Evolutionary conservation across 2,113 vertebrate genomes (phyloP).

Genomic region (Phyllopteryx taeniolatus): DNA sequence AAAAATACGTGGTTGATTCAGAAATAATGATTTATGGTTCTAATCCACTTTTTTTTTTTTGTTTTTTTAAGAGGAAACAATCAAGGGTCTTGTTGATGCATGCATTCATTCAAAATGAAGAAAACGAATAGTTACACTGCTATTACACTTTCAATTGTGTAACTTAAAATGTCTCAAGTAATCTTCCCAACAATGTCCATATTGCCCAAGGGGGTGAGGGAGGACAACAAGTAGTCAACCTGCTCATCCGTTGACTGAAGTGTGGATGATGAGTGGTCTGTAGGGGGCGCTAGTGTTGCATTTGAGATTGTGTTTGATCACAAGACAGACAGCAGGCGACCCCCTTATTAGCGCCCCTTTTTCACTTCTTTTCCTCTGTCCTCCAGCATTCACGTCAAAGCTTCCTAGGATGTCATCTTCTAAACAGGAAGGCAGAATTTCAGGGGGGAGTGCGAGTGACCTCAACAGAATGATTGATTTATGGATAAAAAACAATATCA

Average conservation of each 20-base stretch:
- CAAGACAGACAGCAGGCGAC: constrained; percentile 57
- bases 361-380: constrained; percentile 33
- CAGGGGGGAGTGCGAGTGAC: constrained; percentile 5
- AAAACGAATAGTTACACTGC: no score
- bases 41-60: no score
- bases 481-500: background rate
- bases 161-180: no score
- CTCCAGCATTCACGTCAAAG: constrained; percentile 44
- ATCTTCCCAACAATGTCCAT: no score
- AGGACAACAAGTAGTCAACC: constrained; percentile 44
- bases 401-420: constrained; percentile 49
- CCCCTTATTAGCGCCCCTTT: constrained; percentile 34
- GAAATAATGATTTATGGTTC: no score
- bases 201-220: constrained; percentile 26
- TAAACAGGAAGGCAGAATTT: constrained; percentile 9
- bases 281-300: constrained; percentile 69
- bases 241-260: no score
- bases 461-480: constrained; percentile 1
- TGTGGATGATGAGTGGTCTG: constrained; percentile 21
- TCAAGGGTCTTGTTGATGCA: no score
- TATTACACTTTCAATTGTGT: no score
- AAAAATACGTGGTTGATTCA: no score
- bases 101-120: no score
- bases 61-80: no score
- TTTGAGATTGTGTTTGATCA: constrained; percentile 48